These are phyloP conservation scores for Heterohyrax brucei DNA, from an alignment of 2,797 vertebrate species.

Conservation along the genomic window DNA sequence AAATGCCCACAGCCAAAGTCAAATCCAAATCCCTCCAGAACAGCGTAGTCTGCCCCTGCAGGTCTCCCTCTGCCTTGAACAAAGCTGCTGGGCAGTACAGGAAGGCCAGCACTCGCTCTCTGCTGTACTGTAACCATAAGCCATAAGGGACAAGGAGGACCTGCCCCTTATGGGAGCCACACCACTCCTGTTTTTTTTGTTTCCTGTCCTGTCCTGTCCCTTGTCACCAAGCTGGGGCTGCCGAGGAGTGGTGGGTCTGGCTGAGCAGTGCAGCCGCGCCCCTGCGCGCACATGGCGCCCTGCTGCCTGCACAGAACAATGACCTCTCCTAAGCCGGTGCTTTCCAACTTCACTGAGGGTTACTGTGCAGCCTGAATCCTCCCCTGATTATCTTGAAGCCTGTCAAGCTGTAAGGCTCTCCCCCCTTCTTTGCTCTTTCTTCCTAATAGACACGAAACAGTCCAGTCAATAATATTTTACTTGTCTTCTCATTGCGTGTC, in stretches of 20 bases:
- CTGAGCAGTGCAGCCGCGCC: conserved; percentile 69
- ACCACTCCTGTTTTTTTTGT: not conserved
- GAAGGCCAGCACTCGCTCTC: not conserved
- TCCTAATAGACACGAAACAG: conserved; percentile 94
- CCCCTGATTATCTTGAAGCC: conserved; percentile 95
- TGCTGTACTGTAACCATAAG: not conserved
- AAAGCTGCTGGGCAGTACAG: not conserved
- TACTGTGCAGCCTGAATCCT: conserved; percentile 90
- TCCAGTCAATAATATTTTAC: conserved; percentile 94
- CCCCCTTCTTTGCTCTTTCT: conserved; percentile 91
- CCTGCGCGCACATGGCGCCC: conserved; percentile 69
- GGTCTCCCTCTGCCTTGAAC: not conserved
- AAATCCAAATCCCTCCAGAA: not conserved
- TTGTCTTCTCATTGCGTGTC: conserved; percentile 92
- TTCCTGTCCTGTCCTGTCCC: not conserved
- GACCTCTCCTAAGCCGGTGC: conserved; percentile 89
- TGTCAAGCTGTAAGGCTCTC: conserved; percentile 92
- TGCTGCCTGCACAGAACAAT: conserved; percentile 86
- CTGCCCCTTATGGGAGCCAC: not conserved
- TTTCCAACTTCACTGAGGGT: conserved; percentile 90
- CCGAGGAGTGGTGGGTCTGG: accelerated
- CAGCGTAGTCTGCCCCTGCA: not conserved
- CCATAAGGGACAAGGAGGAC: not conserved
- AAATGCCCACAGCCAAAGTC: not conserved
- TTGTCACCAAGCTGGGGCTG: not conserved